Base-by-base conservation (phyloP, 2,113 vertebrate species). In the Numida meleagris region DNA sequence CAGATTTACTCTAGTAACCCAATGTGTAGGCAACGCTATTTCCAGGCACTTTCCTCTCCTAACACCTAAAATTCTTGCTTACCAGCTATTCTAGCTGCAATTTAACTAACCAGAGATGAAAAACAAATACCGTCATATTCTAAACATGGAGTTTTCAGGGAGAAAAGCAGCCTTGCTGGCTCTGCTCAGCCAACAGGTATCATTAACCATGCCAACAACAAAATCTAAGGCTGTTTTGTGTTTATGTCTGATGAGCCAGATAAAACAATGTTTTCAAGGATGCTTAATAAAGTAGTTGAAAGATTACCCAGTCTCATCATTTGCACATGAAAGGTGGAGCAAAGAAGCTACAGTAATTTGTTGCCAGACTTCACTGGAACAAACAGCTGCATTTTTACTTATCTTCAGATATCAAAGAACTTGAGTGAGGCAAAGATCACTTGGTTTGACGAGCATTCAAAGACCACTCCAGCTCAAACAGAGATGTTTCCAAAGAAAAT, bases 341-440 rank as follows among this genome's bases (percentile, higher is more conserved):
- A 94, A 29, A 90, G 68, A 95, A 90, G 57, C 57, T 94, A 78
- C 31, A 84, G 61, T 48, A 74, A 91, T 75, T 75, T 90, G 85
- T 83, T 95, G 85, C 87, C 88, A 96, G 85, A 74, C 88, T 91
- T 84, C 76, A 78, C 43, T 90, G 33, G 73, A 97, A 90, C 65
- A 88, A 95, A 91, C 90, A 92, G 62, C 79, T 91, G 40, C 73
- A 34, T 95, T 95, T 95, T 90, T 62, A 86, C 62, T 95, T 95
- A 96, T 95, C 94, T 95, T 75, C 80, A 94, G 46, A 86, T 95
- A 95, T 96, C 94, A 96, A 95, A 95, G 72, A 53, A 74, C 76
- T 91, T 51, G 43, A 95, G n/a, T 81, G 31, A 85, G 89, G 80
- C 93, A 95, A 80, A 87, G 91, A 91, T 91, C 89, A 88, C 72